These are phyloP conservation scores for Pomatostomus ruficeps DNA, from an alignment of 2,113 vertebrate species.

Conservation along the genomic window DNA sequence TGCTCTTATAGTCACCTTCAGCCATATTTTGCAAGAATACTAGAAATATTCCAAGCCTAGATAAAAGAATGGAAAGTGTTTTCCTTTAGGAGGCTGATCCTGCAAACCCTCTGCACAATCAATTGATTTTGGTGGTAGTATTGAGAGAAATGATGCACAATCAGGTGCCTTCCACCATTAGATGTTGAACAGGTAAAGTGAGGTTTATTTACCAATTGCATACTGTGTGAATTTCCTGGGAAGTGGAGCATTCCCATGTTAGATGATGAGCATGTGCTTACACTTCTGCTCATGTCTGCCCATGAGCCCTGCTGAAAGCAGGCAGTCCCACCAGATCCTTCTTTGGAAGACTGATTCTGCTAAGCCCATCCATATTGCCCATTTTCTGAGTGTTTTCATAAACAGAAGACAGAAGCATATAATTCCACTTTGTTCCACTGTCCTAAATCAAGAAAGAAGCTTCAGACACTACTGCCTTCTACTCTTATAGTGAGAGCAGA, in stretches of 20 bases:
- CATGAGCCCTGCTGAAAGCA: neutral
- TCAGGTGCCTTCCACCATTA: neutral
- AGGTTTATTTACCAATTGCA: neutral
- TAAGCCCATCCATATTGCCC: neutral
- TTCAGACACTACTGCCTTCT: neutral
- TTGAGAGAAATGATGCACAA: neutral
- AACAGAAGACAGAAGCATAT: neutral
- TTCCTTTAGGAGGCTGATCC: neutral
- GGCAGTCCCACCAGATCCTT: neutral
- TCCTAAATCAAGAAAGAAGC: neutral
- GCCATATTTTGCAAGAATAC: neutral
- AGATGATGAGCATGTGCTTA: neutral
- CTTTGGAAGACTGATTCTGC: neutral
- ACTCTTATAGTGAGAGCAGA: neutral
- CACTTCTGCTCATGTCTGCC: neutral
- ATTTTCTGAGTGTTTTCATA: neutral
- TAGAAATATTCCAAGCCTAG: neutral
- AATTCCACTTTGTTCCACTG: neutral
- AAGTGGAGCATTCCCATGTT: neutral
- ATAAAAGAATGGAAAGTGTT: neutral
- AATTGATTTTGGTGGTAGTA: neutral
- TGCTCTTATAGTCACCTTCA: neutral
- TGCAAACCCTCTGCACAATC: slow-evolving; percentile 10
- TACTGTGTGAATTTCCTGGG: neutral
- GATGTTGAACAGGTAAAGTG: neutral